Conservation (phyloP, 2,113 vertebrate species). For the Pelobates fuscus region DNA sequence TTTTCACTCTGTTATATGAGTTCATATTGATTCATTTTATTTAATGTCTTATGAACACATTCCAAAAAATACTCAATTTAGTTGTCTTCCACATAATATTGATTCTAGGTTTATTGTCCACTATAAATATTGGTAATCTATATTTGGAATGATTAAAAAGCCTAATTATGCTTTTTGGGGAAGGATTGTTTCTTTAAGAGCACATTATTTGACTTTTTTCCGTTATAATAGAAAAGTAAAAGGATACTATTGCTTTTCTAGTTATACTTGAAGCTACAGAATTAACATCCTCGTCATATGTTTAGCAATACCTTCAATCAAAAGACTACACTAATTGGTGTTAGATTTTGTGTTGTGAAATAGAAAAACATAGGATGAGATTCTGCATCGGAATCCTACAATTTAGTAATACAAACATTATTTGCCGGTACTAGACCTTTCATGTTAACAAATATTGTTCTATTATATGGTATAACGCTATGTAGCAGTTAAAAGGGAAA, state of each 20-base stretch:
- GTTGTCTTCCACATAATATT: slow-evolving; percentile 10
- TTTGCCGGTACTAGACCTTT: no score
- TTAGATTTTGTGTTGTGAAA: no score
- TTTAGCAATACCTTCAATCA: no score
- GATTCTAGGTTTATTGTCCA: slow-evolving; percentile 6
- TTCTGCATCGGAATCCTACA: no score
- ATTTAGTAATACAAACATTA: no score
- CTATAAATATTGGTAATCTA: slow-evolving; percentile 12
- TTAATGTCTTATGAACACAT: background rate
- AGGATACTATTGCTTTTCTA: background rate
- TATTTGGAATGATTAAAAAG: slow-evolving; percentile 11
- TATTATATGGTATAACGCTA: no score
- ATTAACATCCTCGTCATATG: no score
- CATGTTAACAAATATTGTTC: no score
- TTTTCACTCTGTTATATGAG: background rate
- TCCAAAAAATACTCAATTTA: background rate
- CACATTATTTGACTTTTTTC: slow-evolving; percentile 5
- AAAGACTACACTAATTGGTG: no score
- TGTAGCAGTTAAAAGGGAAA: no score
- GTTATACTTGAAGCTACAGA: no score
- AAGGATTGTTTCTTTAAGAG: slow-evolving; percentile 1
- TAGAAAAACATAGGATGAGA: no score
- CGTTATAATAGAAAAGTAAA: background rate
- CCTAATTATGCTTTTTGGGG: background rate
- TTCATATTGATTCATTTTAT: background rate